phyloP scores from a whole-genome alignment of 2,888 invertebrate species.

The Xylocampa areola region DNA sequence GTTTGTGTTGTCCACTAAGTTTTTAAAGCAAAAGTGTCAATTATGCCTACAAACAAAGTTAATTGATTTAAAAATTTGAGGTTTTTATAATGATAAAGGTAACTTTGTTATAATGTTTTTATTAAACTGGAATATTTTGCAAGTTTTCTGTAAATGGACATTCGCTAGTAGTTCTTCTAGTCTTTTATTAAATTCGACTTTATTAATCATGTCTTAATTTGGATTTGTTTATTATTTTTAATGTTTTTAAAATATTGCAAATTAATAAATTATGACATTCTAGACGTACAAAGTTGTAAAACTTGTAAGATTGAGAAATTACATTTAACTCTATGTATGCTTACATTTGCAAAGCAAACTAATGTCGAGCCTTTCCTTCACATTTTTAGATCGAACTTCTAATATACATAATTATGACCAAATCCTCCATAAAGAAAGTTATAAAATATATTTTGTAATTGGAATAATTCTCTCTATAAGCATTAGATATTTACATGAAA shows the following conservation, averaged over 20 bases:
- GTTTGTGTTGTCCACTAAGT: slow-evolving; percentile 65
- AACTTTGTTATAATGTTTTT: slow-evolving; percentile 22
- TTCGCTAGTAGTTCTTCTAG: slow-evolving; percentile 55
- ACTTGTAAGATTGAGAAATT: slow-evolving; percentile 21
- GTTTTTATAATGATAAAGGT: slow-evolving; percentile 11
- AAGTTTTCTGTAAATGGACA: slow-evolving; percentile 27
- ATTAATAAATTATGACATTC: slow-evolving; percentile 37
- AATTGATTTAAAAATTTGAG: slow-evolving; percentile 17
- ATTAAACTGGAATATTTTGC: slow-evolving; percentile 43
- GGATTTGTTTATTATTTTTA: slow-evolving; percentile 32
- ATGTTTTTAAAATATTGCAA: slow-evolving; percentile 44
- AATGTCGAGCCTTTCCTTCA: slow-evolving; percentile 45
- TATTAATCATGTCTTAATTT: slow-evolving; percentile 38
- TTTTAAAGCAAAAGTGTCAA: slow-evolving; percentile 61
- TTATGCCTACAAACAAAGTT: slow-evolving; percentile 53
- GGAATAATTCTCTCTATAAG: slow-evolving; percentile 87
- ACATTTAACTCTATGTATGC: slow-evolving; percentile 25
- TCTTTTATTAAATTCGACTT: slow-evolving; percentile 51
- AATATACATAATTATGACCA: slow-evolving; percentile 73
- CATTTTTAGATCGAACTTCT: slow-evolving; percentile 43
- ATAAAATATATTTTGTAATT: slow-evolving; percentile 77
- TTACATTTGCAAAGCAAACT: slow-evolving; percentile 54
- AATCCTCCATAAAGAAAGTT: slow-evolving; percentile 69
- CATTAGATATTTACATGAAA: slow-evolving; percentile 83
- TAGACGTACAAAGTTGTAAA: slow-evolving; percentile 45